Conservation (phyloP, 1,140 invertebrate genomes). For the Euwallacea similis region DNA sequence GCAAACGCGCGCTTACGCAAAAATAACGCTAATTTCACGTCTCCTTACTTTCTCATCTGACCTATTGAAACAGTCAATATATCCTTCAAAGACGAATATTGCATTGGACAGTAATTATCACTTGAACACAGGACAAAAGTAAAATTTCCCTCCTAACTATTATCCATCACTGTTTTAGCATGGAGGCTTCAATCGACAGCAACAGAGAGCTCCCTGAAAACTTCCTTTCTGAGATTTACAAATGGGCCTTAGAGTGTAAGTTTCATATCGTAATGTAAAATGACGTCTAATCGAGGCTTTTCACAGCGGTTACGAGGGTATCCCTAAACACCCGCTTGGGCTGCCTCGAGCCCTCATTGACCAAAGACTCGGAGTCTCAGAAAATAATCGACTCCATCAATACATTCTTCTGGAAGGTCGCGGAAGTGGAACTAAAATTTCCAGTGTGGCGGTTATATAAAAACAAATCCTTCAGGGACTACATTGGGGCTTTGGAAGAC, state of each 20-base stretch:
- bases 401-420: conserved; percentile 78
- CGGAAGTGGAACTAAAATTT: conserved; percentile 75
- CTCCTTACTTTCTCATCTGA: too few relatives aligned
- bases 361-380: conserved; percentile 65
- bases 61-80: too few relatives aligned
- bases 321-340: conserved; percentile 78
- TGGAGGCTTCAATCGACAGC: conserved; percentile 67
- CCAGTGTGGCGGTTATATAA: conserved; percentile 78
- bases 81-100: too few relatives aligned
- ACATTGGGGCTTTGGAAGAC: conserved; percentile 71
- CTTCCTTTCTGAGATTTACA: conserved; percentile 81
- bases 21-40: too few relatives aligned
- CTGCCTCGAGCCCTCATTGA: conserved; percentile 66
- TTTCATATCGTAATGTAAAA: conserved; percentile 38
- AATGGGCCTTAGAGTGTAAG: conserved; percentile 89
- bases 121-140: too few relatives aligned
- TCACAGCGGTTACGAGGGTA: conserved; percentile 76
- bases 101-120: too few relatives aligned
- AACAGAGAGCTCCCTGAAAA: conserved; percentile 71
- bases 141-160: too few relatives aligned
- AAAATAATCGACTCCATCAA: conserved; percentile 77
- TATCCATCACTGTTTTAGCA: conserved; percentile 58
- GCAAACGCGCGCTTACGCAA: too few relatives aligned
- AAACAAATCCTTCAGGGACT: conserved; percentile 74
- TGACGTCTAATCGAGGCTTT: conserved; percentile 26